These are phyloP conservation scores for Macrosiphum euphorbiae DNA, from an alignment of 2,888 invertebrate species.

Conservation along the genomic window DNA sequence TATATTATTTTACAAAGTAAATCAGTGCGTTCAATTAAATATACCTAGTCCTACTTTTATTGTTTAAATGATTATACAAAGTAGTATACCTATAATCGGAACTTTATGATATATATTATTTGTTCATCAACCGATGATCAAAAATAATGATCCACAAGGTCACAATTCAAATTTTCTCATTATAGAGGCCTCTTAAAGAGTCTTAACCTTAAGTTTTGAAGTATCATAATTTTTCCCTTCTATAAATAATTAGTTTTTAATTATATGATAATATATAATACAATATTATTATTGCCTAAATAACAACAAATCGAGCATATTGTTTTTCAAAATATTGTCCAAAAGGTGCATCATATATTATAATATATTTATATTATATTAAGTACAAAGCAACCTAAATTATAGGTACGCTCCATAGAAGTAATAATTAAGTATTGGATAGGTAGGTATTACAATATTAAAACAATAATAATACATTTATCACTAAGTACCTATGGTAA, in stretches of 20 bases:
- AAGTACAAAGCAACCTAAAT: not conserved
- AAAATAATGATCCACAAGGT: not conserved
- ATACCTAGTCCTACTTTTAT: not conserved
- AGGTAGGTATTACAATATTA: no score
- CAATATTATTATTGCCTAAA: not conserved
- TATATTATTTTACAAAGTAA: not conserved
- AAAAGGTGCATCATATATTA: not conserved
- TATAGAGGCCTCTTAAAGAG: not conserved
- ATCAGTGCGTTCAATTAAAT: not conserved
- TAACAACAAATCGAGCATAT: not conserved
- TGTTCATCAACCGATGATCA: not conserved
- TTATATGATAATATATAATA: not conserved
- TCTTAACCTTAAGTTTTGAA: not conserved
- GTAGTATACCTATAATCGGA: not conserved
- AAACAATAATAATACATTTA: not conserved
- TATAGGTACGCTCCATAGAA: not conserved
- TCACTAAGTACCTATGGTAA: not conserved
- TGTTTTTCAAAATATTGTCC: not conserved
- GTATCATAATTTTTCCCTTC: not conserved
- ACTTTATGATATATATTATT: not conserved
- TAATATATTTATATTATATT: no score
- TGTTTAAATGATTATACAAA: not conserved
- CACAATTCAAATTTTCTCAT: not conserved
- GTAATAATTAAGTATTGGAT: not conserved
- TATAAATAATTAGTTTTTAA: not conserved